These are phyloP conservation scores for Tinamus guttatus DNA, from an alignment of 2,113 vertebrate genomes.

Conservation along the genomic window DNA sequence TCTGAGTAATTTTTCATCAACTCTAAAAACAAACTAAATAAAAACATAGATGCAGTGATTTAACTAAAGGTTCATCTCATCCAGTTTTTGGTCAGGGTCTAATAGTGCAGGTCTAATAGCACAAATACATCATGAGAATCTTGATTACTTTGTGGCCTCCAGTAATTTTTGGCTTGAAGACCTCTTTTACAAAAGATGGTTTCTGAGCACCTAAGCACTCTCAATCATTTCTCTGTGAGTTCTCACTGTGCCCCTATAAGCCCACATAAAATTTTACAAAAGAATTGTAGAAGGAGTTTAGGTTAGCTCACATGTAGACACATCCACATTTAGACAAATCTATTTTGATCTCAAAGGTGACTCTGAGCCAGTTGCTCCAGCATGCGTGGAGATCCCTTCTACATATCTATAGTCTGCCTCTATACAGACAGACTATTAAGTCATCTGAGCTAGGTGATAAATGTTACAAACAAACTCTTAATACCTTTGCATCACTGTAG, in stretches of 20 bases:
- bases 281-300: background rate
- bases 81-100: background rate
- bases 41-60: background rate
- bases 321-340: accelerated
- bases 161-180: background rate
- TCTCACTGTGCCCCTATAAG: background rate
- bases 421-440: background rate
- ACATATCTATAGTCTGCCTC: no score
- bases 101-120: background rate
- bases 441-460: background rate
- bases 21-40: background rate
- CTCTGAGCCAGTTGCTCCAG: background rate
- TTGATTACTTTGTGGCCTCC: background rate
- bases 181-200: background rate
- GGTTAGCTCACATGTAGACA: background rate
- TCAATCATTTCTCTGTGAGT: background rate
- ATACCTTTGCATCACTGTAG: background rate
- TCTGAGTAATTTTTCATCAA: background rate
- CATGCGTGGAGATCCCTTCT: background rate
- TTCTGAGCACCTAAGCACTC: background rate
- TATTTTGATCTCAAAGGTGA: background rate
- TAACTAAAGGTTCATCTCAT: background rate
- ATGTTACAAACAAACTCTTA: background rate
- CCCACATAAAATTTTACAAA: background rate
- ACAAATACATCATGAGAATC: background rate